phyloP scores from a whole-genome alignment of 2,797 vertebrate genomes.

The Florisuga fusca region DNA sequence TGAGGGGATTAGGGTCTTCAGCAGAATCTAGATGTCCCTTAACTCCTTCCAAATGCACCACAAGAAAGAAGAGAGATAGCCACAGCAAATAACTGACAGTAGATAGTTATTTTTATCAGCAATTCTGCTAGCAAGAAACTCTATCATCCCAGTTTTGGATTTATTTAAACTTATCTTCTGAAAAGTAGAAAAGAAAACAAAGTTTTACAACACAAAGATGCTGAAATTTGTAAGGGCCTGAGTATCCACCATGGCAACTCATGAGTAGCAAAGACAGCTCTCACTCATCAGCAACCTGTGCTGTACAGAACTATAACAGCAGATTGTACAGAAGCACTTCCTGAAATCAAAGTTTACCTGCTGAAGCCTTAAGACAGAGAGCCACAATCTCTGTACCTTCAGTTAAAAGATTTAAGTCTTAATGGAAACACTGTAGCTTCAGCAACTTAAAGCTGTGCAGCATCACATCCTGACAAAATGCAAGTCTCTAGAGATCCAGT shows the following conservation, averaged over 20 bases:
- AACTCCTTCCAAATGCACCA: not conserved
- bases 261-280: accelerated
- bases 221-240: not conserved
- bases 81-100: not conserved
- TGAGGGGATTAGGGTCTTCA: not conserved
- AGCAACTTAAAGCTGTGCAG: not conserved
- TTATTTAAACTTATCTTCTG: not conserved
- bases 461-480: not conserved
- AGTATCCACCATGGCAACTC: not conserved
- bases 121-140: not conserved
- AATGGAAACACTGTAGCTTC: not conserved
- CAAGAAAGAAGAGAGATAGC: not conserved
- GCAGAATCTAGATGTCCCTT: not conserved
- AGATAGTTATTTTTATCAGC: not conserved
- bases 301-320: not conserved
- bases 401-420: not conserved
- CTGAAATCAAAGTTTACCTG: not conserved
- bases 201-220: not conserved
- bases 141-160: not conserved
- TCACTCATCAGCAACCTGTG: not conserved
- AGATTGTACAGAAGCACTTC: not conserved
- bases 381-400: not conserved
- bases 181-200: not conserved
- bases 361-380: not conserved
- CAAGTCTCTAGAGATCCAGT: not conserved